Evolutionary conservation across 2,113 vertebrate species (phyloP), one percentile per base, ranked within the genome.

Genomic region (Callaeas wilsoni): DNA sequence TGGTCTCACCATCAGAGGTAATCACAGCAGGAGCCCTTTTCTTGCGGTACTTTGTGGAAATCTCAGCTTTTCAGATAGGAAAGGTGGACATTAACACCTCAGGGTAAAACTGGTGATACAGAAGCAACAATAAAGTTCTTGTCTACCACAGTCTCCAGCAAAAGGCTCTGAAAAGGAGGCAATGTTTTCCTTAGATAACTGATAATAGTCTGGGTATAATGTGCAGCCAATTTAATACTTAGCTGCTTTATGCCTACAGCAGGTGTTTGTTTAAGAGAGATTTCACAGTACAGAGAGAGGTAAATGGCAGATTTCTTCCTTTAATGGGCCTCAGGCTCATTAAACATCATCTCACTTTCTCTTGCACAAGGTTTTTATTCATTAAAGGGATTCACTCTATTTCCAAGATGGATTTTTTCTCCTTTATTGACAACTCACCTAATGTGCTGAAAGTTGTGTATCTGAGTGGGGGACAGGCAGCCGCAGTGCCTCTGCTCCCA

Each of bases 251-350:
- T 70, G 50, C 64, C 84, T 91, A 50, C 37, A 90, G 68, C 95
- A 94, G 92, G 67, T 96, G 93, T 96, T 96, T 95, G 94, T 91
- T 96, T 86, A 91, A 95, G 82, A 84, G 87, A 93, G 70, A 63
- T 95, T 94, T 94, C 92, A 56, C 82, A 74, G 87, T 62, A 78
- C 57, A 49, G 70, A 80, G 70, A 65, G 87, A 88, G 75, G 94
- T 87, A 96, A 96, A 93, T 35, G 86, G 96, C 84, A 88, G 75
- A 88, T 93, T 93, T 87, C 89, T 91, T 84, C 91, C 91, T 94
- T 84, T 92, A 79, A 84, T 71, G 89, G 86, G 50, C 50, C 90
- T 91, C 75, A 70, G 75, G 70, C 78, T 91, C 94, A 93, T 94
- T 91, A 88, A 87, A 91, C 29, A 6, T 79, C 78, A 80, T 91